These are phyloP conservation scores for Hippocampus mohnikei DNA, from an alignment of 2,113 vertebrate species.

Conservation along the genomic window DNA sequence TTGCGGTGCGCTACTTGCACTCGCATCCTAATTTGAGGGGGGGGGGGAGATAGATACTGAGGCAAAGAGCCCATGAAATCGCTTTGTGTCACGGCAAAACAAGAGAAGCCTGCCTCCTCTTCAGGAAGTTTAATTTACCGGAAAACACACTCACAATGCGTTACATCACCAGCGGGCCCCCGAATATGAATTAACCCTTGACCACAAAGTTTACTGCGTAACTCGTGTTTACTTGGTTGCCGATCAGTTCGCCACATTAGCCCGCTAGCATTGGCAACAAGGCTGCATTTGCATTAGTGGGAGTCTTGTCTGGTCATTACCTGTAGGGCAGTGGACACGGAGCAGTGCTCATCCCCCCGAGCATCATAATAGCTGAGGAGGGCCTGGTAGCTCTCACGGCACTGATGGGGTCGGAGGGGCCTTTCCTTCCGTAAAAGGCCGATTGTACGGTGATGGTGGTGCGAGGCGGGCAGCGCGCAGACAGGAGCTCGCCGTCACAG, in stretches of 20 bases:
- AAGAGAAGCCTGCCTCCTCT: slow-evolving; percentile 40
- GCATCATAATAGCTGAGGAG: slow-evolving; percentile 60
- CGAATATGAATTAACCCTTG: slow-evolving; percentile 38
- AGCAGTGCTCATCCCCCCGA: slow-evolving; percentile 78
- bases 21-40: slow-evolving; percentile 53
- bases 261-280: no score
- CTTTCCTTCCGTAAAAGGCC: slow-evolving; percentile 82
- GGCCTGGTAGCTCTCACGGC: slow-evolving; percentile 72
- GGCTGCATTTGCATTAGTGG: no score
- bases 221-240: no score
- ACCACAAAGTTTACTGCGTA: slow-evolving; percentile 11
- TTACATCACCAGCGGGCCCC: slow-evolving; percentile 52
- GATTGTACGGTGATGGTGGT: slow-evolving; percentile 88
- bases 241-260: no score
- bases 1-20: slow-evolving; percentile 21
- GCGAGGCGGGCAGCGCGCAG: slow-evolving; percentile 82
- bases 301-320: slow-evolving; percentile 47
- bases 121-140: slow-evolving; percentile 55
- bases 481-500: slow-evolving; percentile 84
- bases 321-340: slow-evolving; percentile 83
- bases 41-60: slow-evolving; percentile 30
- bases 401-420: slow-evolving; percentile 73
- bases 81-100: slow-evolving; percentile 54
- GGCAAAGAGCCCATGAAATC: slow-evolving; percentile 58
- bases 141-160: slow-evolving; percentile 61